Evolutionary conservation across 64 coral and sea anemone species (phyloP).

Genomic region (Montipora sp.): DNA sequence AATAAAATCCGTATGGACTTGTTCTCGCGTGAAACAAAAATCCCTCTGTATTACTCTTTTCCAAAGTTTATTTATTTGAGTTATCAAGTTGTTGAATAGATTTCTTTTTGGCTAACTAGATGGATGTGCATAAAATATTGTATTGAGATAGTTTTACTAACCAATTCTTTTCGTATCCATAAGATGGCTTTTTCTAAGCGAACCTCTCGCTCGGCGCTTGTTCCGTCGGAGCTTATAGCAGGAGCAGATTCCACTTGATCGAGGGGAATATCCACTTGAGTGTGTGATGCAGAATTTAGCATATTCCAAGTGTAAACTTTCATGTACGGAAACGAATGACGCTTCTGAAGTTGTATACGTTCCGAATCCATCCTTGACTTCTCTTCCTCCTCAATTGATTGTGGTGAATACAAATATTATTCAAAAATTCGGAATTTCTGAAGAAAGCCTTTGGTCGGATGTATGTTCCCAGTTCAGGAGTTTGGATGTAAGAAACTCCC

Average conservation of each 20-base stretch:
- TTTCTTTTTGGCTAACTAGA: neutral
- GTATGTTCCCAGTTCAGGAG: neutral
- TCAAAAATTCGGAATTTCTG: neutral
- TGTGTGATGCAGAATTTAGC: conserved; percentile 34
- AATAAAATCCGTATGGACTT: neutral
- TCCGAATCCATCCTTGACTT: neutral
- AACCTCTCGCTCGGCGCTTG: conserved; percentile 70
- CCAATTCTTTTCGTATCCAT: conserved; percentile 95
- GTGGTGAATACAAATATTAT: neutral
- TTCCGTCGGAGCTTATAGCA: conserved; percentile 78
- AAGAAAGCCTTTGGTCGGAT: neutral
- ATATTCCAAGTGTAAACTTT: conserved; percentile 87
- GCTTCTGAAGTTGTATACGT: conserved; percentile 49
- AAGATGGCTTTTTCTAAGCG: conserved; percentile 72
- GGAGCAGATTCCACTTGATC: conserved; percentile 57
- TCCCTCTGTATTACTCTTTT: neutral
- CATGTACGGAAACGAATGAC: conserved; percentile 90
- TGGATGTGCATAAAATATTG: neutral
- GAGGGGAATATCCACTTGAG: conserved; percentile 51
- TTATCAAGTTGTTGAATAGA: neutral
- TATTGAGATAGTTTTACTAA: conserved; percentile 15
- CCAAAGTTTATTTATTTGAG: neutral
- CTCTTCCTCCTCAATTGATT: neutral
- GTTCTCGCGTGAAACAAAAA: neutral
- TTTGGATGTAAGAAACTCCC: neutral